Evolutionary conservation across 2,797 vertebrate species (phyloP), one percentile per base, ranked within the genome.

Genomic region (Rhynchonycteris naso): DNA sequence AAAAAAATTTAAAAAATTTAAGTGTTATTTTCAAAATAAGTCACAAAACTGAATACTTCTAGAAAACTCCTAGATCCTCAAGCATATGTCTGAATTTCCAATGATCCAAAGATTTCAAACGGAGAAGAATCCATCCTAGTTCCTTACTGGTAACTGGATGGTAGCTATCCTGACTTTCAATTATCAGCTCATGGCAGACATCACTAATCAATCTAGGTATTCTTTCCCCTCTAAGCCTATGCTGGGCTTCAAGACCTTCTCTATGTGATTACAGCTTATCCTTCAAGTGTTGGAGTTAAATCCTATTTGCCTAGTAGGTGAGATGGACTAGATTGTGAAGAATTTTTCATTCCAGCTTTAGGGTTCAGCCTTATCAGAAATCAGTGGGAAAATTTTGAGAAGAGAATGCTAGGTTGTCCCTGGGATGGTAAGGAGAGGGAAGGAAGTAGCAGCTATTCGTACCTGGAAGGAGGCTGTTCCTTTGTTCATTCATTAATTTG

Each of bases 11-110:
- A n/a, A 59, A 76, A 47, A 24, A 24, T 65, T 91, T 63, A 63
- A 80, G 71, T 43, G 5, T 88, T 92, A 54, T 91, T 94, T 95
- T 93, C 63, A 30, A 81, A 54, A 68, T 58, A 24, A 95, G 69
- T 84, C 33, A 93, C 43, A 87, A 43, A 91, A n/a, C 59, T 14
- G 24, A 83, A 21, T 14, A 38, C 54, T 71, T 92, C 54, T 28
- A 54, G 63, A 81, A 35, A 94, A 66, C 58, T 26, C 76, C 87
- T 24, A 83, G 75, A 63, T 74, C 33, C 74, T 56, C 14, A 35
- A 33, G 16, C 15, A 26, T 38, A 11, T 65, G 21, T 56, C 18
- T 61, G 15, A 82, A 69, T 50, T 18, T 92, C 7, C 18, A 71
- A 43, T 7, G 4, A 26, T 50, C 35, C 24, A n/a, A 56, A 81